Evolutionary conservation across 2,113 vertebrate species (phyloP), one percentile per base, ranked within the genome.

Genomic region (Megalops atlanticus): DNA sequence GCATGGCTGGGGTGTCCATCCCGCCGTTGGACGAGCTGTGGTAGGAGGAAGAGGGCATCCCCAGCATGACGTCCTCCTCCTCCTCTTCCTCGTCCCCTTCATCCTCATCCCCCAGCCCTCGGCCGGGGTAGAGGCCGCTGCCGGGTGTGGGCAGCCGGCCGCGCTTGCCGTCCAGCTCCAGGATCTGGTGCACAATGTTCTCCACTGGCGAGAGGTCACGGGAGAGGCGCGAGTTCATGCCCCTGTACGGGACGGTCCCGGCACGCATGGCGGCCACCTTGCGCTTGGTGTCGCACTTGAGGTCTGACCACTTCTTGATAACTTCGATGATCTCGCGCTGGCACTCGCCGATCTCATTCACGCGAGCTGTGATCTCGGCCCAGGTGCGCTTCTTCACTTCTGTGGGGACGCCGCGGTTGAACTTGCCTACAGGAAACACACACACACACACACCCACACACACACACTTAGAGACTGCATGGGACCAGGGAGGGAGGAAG

Each of bases 261-360:
- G 91, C 80, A 16, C 87, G 87, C 90, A 92, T 91, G n/a, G 92
- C 93, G 0, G 87, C 89, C 58, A 94, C 88, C 87, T 94, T 94
- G 15, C 93, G 86, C 80, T 94, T 94, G 10, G 92, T 93, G 89
- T 95, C 93, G 41, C 93, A 95, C 84, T 94, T 94, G 0, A 95
- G 86, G 84, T 95, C 93, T 0, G 93, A 93, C 93, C 93, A 94
- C 81, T 95, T 95, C 89, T 94, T 94, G 69, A 94, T 91, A 43
- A 95, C 92, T 78, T 95, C 93, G 0, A 92, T 91, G 84, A 94
- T 89, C 80, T 94, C 93, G 0, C 93, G 91, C 49, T 92, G 92
- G 74, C 92, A 94, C 83, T 94, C 93, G 6, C 93, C 92, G 0
- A 95, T 93, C 83, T 93, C 92, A 39, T 95, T 95, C 33, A 94